phyloP scores from a whole-genome alignment of 2,797 vertebrate genomes.

The Enteromius anoplus region DNA sequence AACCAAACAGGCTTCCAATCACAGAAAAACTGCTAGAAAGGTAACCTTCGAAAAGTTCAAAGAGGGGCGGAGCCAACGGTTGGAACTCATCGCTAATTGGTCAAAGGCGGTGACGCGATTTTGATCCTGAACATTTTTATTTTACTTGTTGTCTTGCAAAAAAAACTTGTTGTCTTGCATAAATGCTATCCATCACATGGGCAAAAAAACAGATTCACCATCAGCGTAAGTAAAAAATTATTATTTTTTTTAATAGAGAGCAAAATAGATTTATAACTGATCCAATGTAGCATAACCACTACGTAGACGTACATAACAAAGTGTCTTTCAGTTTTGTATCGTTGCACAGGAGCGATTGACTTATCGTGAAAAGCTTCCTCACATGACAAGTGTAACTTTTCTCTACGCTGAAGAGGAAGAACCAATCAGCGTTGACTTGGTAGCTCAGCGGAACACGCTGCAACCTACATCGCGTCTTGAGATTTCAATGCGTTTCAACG shows the following conservation, averaged over 20 bases:
- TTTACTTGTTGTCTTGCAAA: too few species aligned
- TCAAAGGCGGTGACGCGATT: background rate
- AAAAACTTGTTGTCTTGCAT: too few species aligned
- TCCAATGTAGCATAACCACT: background rate
- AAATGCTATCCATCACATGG: background rate
- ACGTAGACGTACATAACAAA: background rate
- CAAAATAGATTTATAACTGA: background rate
- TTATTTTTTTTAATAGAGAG: too few species aligned
- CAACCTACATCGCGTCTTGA: background rate
- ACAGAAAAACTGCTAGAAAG: slow-evolving; percentile 66
- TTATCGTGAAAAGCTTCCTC: too few species aligned
- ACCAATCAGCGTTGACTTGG: background rate
- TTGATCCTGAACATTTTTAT: too few species aligned
- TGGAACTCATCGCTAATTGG: background rate
- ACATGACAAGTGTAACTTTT: background rate
- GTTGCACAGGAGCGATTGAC: background rate
- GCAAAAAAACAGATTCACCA: background rate
- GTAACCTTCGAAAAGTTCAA: background rate
- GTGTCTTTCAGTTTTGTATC: background rate
- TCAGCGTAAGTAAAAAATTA: background rate
- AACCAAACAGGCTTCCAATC: slow-evolving; percentile 52
- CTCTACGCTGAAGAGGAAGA: background rate
- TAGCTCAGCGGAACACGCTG: background rate
- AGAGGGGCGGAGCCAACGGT: background rate
- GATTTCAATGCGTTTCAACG: background rate